Evolutionary conservation across 2,888 invertebrate species (phyloP).

Genomic region (Eupithecia inturbata): DNA sequence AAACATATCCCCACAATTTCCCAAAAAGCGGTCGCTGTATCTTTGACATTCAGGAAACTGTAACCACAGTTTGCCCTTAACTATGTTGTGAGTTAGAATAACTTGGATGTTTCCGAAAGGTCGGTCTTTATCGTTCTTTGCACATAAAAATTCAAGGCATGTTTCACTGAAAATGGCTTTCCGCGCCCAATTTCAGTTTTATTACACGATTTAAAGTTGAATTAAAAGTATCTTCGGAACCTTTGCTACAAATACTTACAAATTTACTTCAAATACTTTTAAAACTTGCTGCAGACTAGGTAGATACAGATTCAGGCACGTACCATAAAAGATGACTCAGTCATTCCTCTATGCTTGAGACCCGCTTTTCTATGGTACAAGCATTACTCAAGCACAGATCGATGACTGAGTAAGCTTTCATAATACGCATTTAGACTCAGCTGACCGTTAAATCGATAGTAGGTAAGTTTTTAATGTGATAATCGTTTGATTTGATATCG

Average conservation of each 20-base stretch:
- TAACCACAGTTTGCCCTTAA: constrained; percentile 24
- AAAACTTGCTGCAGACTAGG: background rate
- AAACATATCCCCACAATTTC: constrained; percentile 4
- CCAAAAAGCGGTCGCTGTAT: constrained; percentile 4
- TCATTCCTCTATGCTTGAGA: too few relatives aligned
- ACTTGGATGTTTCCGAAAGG: constrained; percentile 41
- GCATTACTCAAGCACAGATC: too few relatives aligned
- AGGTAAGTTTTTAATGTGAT: background rate
- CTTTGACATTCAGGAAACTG: constrained; percentile 19
- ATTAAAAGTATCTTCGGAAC: background rate
- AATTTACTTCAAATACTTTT: background rate
- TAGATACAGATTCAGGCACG: too few relatives aligned
- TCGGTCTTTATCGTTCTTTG: constrained; percentile 20
- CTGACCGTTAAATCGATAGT: background rate
- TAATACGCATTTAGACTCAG: background rate
- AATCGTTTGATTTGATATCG: background rate
- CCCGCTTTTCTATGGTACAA: too few relatives aligned
- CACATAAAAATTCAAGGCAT: constrained; percentile 63
- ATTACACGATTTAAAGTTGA: constrained; percentile 51
- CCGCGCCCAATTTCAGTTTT: constrained; percentile 56
- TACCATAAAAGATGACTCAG: too few relatives aligned
- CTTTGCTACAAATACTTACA: background rate
- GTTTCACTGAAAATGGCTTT: constrained; percentile 57
- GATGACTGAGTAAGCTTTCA: too few relatives aligned
- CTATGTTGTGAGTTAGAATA: constrained; percentile 38